Evolutionary conservation across 2,797 vertebrate genomes (phyloP).

Genomic region (Oreonectes daqikongensis): DNA sequence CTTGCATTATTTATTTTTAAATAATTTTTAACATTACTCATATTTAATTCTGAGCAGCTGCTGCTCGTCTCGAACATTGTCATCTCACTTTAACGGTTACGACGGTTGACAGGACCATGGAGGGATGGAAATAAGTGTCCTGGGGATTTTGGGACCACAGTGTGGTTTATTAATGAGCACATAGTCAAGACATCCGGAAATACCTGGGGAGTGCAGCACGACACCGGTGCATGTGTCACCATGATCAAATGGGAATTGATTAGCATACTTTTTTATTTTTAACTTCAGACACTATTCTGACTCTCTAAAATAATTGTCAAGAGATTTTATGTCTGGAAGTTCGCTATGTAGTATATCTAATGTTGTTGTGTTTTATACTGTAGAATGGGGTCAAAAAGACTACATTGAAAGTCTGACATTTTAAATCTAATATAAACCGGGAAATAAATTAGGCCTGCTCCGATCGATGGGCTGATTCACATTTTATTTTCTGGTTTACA

Average conservation of each 20-base stretch:
- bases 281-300: not conserved
- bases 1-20: not conserved
- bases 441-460: no score
- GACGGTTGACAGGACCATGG: not conserved
- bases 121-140: not conserved
- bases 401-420: not conserved
- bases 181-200: not conserved
- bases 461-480: no score
- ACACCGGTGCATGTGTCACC: not conserved
- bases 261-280: not conserved
- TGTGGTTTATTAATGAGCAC: conserved; percentile 19
- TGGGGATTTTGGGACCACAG: conserved; percentile 15
- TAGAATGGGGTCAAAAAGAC: not conserved
- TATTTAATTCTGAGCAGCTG: not conserved
- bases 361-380: not conserved
- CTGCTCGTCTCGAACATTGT: not conserved
- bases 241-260: not conserved
- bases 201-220: not conserved
- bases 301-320: not conserved
- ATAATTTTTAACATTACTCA: not conserved
- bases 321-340: not conserved
- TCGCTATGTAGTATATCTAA: not conserved
- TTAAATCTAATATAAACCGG: no score
- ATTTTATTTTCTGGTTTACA: no score
- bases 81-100: not conserved